Conservation (phyloP, 2,797 vertebrate genomes). For the Emys orbicularis region DNA sequence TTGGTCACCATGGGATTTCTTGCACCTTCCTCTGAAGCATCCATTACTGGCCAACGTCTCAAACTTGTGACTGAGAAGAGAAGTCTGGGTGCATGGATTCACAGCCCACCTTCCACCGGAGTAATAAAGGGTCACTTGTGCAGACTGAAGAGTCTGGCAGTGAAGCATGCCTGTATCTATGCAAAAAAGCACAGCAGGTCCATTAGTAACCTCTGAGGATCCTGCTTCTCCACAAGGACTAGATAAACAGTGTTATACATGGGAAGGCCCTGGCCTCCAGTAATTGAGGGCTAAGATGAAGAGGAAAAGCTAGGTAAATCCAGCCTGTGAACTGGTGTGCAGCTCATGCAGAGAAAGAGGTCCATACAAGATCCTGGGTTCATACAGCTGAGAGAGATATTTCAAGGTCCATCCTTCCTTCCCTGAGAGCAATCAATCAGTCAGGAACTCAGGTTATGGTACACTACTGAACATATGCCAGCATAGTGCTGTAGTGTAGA, state of each 20-base stretch:
- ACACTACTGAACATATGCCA: neutral
- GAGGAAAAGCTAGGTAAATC: neutral
- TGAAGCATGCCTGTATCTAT: neutral
- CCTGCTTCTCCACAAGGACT: neutral
- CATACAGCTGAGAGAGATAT: neutral
- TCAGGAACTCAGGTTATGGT: neutral
- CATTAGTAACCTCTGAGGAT: neutral
- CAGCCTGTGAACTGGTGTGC: neutral
- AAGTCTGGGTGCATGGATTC: neutral
- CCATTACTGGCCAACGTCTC: neutral
- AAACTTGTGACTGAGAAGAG: neutral
- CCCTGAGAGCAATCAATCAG: neutral
- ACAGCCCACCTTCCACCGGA: neutral
- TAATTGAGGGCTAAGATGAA: conserved; percentile 34
- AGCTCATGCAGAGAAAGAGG: conserved; percentile 1
- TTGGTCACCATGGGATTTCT: neutral
- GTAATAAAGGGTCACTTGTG: neutral
- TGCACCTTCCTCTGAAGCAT: neutral
- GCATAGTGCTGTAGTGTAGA: neutral
- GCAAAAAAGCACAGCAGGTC: neutral
- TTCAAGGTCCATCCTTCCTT: neutral
- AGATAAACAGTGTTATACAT: conserved; percentile 10
- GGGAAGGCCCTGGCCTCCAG: conserved; percentile 29
- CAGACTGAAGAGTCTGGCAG: neutral
- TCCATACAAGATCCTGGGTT: neutral